A percentile compares a stretch with the other conserved stretches of the same genome.
Conservation (phyloP, 1,140 invertebrate genomes). For the Drosophila serrata region DNA sequence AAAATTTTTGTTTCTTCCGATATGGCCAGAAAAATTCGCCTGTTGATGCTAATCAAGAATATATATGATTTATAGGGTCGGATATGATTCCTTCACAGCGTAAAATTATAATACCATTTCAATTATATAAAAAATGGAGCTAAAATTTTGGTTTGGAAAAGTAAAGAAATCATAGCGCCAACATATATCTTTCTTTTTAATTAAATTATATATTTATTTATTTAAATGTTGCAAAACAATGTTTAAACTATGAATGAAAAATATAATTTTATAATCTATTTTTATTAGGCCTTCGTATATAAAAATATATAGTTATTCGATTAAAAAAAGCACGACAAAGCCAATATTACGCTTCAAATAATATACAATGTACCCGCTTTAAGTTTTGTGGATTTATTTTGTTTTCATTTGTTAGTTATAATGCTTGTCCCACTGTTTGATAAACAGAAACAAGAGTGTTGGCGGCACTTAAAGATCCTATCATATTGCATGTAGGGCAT, state of each 20-base stretch:
- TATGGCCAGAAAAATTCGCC: too few species aligned
- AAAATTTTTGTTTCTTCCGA: too few species aligned
- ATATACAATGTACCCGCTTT: background rate
- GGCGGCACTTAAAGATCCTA: conserved; percentile 35
- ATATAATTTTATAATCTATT: background rate
- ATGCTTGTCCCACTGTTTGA: background rate
- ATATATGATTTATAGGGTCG: too few species aligned
- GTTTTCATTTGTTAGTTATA: background rate
- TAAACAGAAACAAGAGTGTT: conserved; percentile 10
- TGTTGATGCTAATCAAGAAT: too few species aligned
- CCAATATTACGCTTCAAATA: background rate
- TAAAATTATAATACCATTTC: too few species aligned
- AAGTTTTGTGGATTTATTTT: background rate
- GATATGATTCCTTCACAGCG: too few species aligned
- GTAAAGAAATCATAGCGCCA: too few species aligned
- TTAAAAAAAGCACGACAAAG: background rate
- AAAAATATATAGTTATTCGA: background rate
- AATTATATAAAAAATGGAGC: too few species aligned
- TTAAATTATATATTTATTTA: background rate
- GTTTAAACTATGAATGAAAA: background rate
- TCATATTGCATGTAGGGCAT: conserved; percentile 24
- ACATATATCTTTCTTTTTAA: too few species aligned
- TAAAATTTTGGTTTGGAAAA: too few species aligned
- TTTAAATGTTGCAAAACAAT: background rate
- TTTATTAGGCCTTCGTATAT: background rate